A percentile compares a stretch with the other conserved stretches of the same genome.
Conservation (phyloP, 2,888 invertebrate species). For the Tenodera sinensis region DNA sequence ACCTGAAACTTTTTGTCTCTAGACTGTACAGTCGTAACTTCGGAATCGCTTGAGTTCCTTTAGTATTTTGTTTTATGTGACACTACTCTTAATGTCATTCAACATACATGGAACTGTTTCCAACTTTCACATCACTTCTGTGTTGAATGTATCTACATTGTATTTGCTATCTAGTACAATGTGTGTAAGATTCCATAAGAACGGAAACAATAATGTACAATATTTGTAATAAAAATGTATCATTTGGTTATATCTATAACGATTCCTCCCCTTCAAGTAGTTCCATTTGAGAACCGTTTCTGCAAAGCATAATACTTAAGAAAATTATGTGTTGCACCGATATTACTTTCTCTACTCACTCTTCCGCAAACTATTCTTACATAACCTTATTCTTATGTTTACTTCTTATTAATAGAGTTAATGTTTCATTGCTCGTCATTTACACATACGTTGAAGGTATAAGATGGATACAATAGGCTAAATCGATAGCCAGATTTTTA, state of each 20-base stretch:
- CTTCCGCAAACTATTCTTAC: too few species aligned
- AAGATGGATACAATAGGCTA: too few species aligned
- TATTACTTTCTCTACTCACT: too few species aligned
- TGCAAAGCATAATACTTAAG: too few species aligned
- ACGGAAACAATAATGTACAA: not conserved
- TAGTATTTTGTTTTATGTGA: not conserved
- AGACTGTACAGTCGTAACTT: not conserved
- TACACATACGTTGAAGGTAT: too few species aligned
- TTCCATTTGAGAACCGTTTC: too few species aligned
- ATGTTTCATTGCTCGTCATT: too few species aligned
- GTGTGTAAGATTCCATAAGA: not conserved
- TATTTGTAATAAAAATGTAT: not conserved
- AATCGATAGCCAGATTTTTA: too few species aligned
- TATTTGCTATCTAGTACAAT: not conserved
- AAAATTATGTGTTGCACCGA: too few species aligned
- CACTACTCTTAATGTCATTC: not conserved
- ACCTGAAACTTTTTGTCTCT: not conserved
- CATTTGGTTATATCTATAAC: not conserved
- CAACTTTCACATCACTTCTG: not conserved
- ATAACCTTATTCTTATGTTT: too few species aligned
- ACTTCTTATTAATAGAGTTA: too few species aligned
- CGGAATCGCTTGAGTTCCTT: not conserved
- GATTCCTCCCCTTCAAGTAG: too few species aligned
- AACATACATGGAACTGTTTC: not conserved
- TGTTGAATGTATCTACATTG: not conserved